Base-by-base conservation (phyloP, 2,113 vertebrate species). In the Clupea harengus region DNA sequence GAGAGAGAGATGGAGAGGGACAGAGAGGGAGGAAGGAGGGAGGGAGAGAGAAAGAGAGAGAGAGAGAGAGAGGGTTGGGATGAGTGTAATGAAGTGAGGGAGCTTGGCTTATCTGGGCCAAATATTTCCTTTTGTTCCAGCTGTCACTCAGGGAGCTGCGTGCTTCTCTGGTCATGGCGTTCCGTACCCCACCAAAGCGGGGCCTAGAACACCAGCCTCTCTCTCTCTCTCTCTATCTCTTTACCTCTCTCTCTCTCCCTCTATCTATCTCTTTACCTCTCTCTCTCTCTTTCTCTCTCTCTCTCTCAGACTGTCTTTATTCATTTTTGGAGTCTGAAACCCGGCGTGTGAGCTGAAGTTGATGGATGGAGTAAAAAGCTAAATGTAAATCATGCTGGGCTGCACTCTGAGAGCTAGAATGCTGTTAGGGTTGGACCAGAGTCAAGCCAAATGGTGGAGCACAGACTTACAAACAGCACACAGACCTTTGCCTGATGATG, bases 21-120 rank as follows among this genome's bases (percentile, higher is more conserved):
- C 2, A 11, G 67, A 75, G 28, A 75, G 67, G 2, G 20, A 20
- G 22, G 57, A 64, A 20, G 57, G 7, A 22, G 11, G 57, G 67
- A 28, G n/a, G 2, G 64, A 32, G 67, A 52, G 8, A n/a, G 83
- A 83, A 83, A 54, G 83, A 75, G 52, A 60, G 45, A 85, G 86
- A 52, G 57, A 82, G 83, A 89, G 81, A 82, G 18, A 78, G 18
- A 86, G 2, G n/a, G 84, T 82, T 22, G 25, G 83, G 49, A 45
- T 64, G 64, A 28, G 25, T 72, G 39, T 39, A 39, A 39, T 39
- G 64, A 28, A 32, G n/a, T 25, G 64, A 13, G 67, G 10, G 67
- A 3, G 67, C 10, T 2, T 85, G 13, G 78, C 80, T 49, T 46
- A 44, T 75, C 6, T 22, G 83, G 64, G 78, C 44, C 17, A 85